phyloP scores from a whole-genome alignment of 37 sponge, comb jelly and placozoan genomes.

The Oscarella lobularis region DNA sequence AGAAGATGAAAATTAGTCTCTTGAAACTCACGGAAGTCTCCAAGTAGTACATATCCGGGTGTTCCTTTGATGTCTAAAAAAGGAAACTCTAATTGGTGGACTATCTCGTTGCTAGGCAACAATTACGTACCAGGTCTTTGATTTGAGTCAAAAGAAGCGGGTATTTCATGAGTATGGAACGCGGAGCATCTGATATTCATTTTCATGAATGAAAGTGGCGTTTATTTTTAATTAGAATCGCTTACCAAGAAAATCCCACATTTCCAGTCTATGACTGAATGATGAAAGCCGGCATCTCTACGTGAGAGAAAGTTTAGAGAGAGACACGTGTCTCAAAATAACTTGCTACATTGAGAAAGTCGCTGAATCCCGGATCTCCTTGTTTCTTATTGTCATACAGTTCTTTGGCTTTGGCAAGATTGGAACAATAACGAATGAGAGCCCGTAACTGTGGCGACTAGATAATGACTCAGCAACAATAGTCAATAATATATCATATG shows the following conservation, averaged over 20 bases:
- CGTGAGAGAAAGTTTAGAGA: neutral
- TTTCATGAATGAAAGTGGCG: no score
- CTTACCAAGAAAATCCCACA: constrained; percentile 2
- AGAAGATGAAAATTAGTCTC: no score
- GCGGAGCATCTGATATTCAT: neutral
- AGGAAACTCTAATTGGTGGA: no score
- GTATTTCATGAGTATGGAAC: neutral
- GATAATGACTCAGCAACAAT: neutral
- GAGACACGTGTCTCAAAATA: neutral
- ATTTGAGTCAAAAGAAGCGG: neutral
- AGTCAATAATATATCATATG: neutral
- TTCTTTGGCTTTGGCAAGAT: neutral
- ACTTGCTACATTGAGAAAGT: neutral
- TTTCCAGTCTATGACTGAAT: neutral
- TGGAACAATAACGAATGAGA: neutral
- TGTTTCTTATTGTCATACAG: neutral
- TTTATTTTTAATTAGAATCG: no score
- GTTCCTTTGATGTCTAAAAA: neutral
- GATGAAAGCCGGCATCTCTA: neutral
- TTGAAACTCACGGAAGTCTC: neutral
- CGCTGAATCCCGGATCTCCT: neutral
- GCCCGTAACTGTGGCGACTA: neutral
- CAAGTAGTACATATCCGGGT: neutral
- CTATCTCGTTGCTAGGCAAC: no score
- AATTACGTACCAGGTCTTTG: neutral